Base-by-base conservation (phyloP, 1,140 invertebrate genomes). In the Zaprionus africanus region DNA sequence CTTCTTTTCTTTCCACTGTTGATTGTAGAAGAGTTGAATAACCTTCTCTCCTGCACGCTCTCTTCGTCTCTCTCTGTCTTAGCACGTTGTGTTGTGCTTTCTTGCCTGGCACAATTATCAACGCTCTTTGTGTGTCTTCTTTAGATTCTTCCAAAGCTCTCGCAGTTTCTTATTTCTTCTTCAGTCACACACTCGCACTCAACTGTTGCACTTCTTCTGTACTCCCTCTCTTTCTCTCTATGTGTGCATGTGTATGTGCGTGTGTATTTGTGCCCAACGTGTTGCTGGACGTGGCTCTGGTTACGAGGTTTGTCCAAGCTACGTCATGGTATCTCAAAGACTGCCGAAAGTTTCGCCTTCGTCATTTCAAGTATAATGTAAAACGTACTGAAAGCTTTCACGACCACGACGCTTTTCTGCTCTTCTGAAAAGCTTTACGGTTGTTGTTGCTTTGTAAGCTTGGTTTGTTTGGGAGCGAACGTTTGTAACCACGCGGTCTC, bases 271-370 rank as follows among this genome's bases (percentile, higher is more conserved):
- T 49, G 46, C 17, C 7, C 17, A 49, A 49, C 17, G 46, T 51
- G 46, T 51, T 22, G 46, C 54, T 58, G 0, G 31, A 24, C 54
- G 36, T 49, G 24, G 36, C 43, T 73, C 12, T 56, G 46, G 22
- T 53, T 75, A 69, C 76, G 31, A 34, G 31, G 80, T 83, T 72
- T 82, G 81, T 83, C 77, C 67, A 62, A 64, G 66, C 81, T 82
- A 82, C 80, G 80, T 82, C 80, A 82, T 61, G 75, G 69, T 77
- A 77, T 73, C 63, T 77, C 67, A 68, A 60, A 58, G 81, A 83
- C 81, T 83, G 81, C 41, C 76, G 41, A 83, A 83, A 83, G 81
- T 75, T 79, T 43, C 15, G 76, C 31, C 66, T 76, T 46, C 75
- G 75, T 63, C 80, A 78, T 59, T 65, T 59, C 17, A 57, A 73